Evolutionary conservation across 2,888 invertebrate genomes (phyloP), one percentile per base, ranked within the genome.

Genomic region (Synanthedon myopaeformis): DNA sequence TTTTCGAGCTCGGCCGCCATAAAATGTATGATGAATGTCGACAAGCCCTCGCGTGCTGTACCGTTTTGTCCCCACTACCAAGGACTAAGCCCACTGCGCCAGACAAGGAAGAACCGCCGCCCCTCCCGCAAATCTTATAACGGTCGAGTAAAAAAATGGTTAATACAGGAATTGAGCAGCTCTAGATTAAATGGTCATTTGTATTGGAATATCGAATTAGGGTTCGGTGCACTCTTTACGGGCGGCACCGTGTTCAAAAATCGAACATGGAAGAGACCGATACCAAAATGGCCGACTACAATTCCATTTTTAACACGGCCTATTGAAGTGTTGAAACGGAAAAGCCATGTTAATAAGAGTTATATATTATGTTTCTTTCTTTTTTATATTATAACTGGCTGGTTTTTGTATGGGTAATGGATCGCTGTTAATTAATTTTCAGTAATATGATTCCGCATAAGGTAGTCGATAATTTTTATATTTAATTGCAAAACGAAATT

Each of bases 1-100:
- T 74, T 80, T 81, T 75, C 72, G 75, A 81, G 73, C 76, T 77
- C 51, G 35, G 68, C 69, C 60, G 58, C 72, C 76, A 83, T 87
- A 86, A 86, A 87, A 78, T 81, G 74, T 80, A 83, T 87, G 86
- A 87, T 82, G 76, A 69, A 86, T 82, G 80, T 73, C 74, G 79
- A 77, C 79, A 82, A 73, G 76, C 81, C 80, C 79, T 82, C 75
- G 83, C 84, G 80, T 80, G 82, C 72, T 71, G 74, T 77, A 76
- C 82, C 79, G 78, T 77, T 76, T 73, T 72, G 72, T 80, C 82
- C 83, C 83, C 82, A 78, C 79, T 76, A 71, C 66, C 64, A 72
- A 79, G 80, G 84, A 81, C 78, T 75, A 76, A 77, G 73, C 75
- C 68, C 60, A 58, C 57, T 59, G 57, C 61, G 67, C 84, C 77